phyloP scores from a whole-genome alignment of 2,797 vertebrate species.

The Spinibarbus caldwelli region DNA sequence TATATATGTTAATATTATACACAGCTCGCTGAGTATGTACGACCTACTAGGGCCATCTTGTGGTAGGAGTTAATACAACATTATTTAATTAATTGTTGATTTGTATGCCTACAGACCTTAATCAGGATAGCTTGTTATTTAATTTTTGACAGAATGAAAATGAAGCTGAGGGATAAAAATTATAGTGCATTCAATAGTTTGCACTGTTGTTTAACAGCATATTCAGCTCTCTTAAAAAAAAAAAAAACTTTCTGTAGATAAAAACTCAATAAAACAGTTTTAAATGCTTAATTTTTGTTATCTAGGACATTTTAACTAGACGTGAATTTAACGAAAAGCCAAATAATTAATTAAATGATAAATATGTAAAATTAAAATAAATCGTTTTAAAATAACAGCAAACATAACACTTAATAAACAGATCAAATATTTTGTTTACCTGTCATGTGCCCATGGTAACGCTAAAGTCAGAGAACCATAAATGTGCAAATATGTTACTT shows the following conservation, averaged over 20 bases:
- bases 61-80: slow-evolving; percentile 8
- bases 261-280: neutral
- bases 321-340: no score
- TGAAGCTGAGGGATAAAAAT: neutral
- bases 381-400: neutral
- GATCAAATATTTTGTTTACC: no score
- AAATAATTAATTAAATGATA: no score
- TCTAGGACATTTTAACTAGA: no score
- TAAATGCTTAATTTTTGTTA: no score
- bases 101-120: neutral
- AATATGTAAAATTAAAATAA: neutral
- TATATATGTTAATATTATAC: neutral
- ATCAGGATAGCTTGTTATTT: neutral
- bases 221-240: neutral
- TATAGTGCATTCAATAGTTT: neutral
- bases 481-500: no score
- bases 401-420: no score
- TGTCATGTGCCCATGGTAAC: no score
- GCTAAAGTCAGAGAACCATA: no score
- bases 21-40: neutral
- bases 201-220: neutral
- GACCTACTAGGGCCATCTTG: slow-evolving; percentile 34
- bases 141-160: neutral
- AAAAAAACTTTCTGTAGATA: neutral
- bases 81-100: neutral